These are phyloP conservation scores for Drosophila varians DNA, from an alignment of 1,140 invertebrate genomes.

Conservation along the genomic window DNA sequence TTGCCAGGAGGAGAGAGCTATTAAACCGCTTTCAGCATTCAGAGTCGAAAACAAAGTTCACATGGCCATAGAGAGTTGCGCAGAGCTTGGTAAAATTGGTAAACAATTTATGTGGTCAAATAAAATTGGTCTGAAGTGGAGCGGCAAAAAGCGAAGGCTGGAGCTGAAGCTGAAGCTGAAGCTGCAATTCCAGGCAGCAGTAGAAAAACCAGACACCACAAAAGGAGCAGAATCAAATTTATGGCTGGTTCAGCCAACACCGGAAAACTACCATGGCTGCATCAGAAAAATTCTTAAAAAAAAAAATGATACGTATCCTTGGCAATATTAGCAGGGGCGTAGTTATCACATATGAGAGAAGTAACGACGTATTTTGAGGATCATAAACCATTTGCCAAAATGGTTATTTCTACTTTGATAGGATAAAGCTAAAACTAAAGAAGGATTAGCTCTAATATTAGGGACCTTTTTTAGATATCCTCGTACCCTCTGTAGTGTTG, in stretches of 20 bases:
- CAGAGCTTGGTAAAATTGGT: slow-evolving; percentile 50
- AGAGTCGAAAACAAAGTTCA: slow-evolving; percentile 7
- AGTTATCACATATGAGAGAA: not conserved
- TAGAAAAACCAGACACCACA: slow-evolving; percentile 20
- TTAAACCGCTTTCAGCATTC: slow-evolving; percentile 41
- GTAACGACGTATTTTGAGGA: not conserved
- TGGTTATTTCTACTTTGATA: not conserved
- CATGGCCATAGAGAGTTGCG: slow-evolving; percentile 4
- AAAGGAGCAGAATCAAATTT: slow-evolving; percentile 39
- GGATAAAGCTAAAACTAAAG: too few species aligned
- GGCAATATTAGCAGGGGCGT: not conserved
- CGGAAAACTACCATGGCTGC: slow-evolving; percentile 21
- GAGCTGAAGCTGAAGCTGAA: not conserved
- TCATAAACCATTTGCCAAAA: not conserved
- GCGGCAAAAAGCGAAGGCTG: slow-evolving; percentile 17
- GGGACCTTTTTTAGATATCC: not conserved
- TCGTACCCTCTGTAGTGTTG: not conserved
- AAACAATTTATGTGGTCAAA: slow-evolving; percentile 61
- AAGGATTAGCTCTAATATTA: too few species aligned
- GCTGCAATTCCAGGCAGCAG: slow-evolving; percentile 8
- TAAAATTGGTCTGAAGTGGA: slow-evolving; percentile 38
- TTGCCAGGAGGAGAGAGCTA: slow-evolving; percentile 10
- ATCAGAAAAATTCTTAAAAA: slow-evolving; percentile 3
- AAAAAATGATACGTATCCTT: slow-evolving; percentile 6
- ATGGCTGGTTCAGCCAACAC: slow-evolving; percentile 31